A percentile compares a stretch with the other conserved stretches of the same genome.
These are phyloP conservation scores for Crotalus adamanteus DNA, from an alignment of 2,797 vertebrate species.

Conservation along the genomic window DNA sequence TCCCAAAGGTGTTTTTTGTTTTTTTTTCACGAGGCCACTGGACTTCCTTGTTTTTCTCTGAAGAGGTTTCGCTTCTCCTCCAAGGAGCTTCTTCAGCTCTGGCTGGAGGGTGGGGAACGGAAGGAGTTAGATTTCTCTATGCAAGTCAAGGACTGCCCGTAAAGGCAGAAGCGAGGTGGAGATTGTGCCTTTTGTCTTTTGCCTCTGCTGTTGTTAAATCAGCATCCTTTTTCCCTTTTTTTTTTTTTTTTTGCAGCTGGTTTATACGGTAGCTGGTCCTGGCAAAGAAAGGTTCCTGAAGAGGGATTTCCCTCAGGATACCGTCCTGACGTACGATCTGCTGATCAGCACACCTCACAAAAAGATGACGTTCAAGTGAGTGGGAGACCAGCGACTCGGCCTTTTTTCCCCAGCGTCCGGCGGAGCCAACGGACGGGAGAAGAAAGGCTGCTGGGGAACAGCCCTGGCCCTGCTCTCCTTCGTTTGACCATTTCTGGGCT, in stretches of 20 bases:
- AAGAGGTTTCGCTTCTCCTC: no score
- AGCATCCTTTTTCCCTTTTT: background rate
- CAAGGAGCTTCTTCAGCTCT: no score
- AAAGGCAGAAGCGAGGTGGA: background rate
- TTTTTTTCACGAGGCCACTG: no score
- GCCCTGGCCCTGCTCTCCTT: background rate
- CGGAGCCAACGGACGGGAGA: background rate
- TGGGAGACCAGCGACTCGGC: background rate
- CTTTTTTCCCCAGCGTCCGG: no score
- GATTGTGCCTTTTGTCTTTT: no score
- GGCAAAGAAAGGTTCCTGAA: constrained; percentile 31
- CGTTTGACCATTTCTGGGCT: no score
- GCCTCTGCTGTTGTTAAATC: background rate
- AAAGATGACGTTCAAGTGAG: background rate
- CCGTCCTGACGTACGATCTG: constrained; percentile 45
- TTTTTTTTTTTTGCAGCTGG: constrained; percentile 43
- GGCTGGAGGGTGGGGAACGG: no score
- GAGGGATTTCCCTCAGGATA: constrained; percentile 42
- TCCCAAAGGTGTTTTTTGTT: no score
- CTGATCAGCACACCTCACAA: background rate
- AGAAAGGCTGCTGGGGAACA: background rate
- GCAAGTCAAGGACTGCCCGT: background rate
- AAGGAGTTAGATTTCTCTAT: background rate
- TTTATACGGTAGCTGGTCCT: background rate
- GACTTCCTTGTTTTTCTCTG: no score